Percentiles rank a stretch among this genome's conserved stretches.
Conservation (phyloP, 2,888 invertebrate species). For the Plagodis dolabraria region DNA sequence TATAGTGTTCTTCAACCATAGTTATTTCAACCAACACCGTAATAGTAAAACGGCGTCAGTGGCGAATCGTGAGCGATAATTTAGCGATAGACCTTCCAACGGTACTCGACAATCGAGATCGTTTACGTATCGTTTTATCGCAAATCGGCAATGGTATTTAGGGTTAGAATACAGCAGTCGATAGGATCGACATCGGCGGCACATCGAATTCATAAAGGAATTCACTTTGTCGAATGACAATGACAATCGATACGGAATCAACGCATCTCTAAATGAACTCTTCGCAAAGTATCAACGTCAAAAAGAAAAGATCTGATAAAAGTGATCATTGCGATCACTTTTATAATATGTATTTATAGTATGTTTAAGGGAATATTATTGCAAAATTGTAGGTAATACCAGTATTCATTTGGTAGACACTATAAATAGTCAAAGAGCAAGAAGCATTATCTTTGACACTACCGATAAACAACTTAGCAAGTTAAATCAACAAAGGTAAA, state of each 20-base stretch:
- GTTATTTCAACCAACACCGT: conserved; percentile 59
- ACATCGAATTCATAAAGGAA: conserved; percentile 57
- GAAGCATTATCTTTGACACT: not conserved
- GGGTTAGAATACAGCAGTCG: conserved; percentile 47
- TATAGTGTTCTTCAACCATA: conserved; percentile 30
- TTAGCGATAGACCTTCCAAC: conserved; percentile 73
- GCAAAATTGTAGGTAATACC: not conserved
- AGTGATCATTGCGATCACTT: conserved; percentile 2
- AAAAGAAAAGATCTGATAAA: conserved; percentile 15
- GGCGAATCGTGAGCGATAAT: conserved; percentile 83
- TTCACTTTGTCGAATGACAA: conserved; percentile 48
- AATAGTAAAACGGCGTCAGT: conserved; percentile 69
- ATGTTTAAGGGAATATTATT: conserved; percentile 1
- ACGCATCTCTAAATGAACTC: conserved; percentile 22
- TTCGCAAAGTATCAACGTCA: conserved; percentile 13
- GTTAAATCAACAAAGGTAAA: conserved; percentile 6
- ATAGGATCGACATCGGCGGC: conserved; percentile 52
- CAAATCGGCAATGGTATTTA: conserved; percentile 77
- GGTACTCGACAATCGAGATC: conserved; percentile 76
- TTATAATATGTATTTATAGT: no score
- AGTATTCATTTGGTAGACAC: not conserved
- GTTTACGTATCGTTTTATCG: conserved; percentile 78
- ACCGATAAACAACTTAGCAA: not conserved
- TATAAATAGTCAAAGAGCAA: not conserved
- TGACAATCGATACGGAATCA: conserved; percentile 33